phyloP scores from a whole-genome alignment of 2,888 invertebrate genomes.

The Fissipunctia ypsillon region DNA sequence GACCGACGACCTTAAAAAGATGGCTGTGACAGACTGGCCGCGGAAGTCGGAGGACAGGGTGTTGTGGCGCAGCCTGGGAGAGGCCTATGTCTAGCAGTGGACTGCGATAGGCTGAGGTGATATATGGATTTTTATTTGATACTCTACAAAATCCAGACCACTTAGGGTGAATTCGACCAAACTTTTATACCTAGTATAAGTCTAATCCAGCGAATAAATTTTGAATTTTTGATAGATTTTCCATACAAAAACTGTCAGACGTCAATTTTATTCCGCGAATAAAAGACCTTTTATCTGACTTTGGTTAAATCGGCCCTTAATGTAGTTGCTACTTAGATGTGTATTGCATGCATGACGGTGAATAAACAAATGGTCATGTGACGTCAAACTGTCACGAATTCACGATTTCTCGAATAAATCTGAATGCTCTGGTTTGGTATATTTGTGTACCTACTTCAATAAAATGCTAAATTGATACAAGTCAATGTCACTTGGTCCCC shows the following conservation, averaged over 20 bases:
- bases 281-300: too few species aligned
- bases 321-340: constrained; percentile 25
- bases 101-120: neutral
- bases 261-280: too few species aligned
- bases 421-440: constrained; percentile 34
- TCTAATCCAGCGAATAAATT: too few species aligned
- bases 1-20: neutral
- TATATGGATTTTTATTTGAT: neutral
- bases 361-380: constrained; percentile 37
- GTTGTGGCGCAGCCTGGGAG: neutral
- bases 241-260: too few species aligned
- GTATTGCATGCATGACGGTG: constrained; percentile 27
- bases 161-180: too few species aligned
- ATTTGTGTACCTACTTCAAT: constrained; percentile 17
- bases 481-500: constrained; percentile 27
- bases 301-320: too few species aligned
- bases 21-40: neutral
- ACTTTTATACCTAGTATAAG: too few species aligned
- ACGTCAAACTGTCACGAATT: constrained; percentile 41
- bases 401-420: constrained; percentile 37
- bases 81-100: neutral
- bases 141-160: neutral
- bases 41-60: neutral
- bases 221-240: too few species aligned
- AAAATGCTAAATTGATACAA: constrained; percentile 21